Evolutionary conservation across 1,140 invertebrate species (phyloP).

Genomic region (Brachionus rotundiformis): DNA sequence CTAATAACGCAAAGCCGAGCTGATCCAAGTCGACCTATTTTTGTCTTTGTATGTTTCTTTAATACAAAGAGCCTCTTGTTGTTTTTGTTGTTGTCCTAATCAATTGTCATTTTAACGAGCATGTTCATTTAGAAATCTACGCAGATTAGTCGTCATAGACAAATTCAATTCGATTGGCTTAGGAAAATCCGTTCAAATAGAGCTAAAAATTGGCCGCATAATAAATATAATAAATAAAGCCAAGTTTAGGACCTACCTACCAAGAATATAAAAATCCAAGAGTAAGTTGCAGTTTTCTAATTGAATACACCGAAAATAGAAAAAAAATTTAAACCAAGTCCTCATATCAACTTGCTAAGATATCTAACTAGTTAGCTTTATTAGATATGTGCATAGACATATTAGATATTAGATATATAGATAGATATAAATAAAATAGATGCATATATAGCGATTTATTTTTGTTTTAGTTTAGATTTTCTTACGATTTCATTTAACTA

Average conservation of each 20-base stretch:
- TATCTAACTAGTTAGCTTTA: no score
- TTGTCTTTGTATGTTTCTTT: background rate
- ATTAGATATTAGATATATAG: background rate
- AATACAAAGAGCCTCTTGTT: background rate
- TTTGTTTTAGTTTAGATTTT: background rate
- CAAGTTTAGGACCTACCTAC: background rate
- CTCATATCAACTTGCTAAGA: no score
- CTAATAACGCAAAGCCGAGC: background rate
- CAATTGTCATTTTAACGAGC: conserved; percentile 12
- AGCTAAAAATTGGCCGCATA: background rate
- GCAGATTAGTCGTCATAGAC: conserved; percentile 3
- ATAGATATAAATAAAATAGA: background rate
- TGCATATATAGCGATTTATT: background rate
- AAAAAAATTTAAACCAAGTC: no score
- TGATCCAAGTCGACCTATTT: background rate
- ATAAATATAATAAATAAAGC: conserved; percentile 2
- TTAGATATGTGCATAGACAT: no score
- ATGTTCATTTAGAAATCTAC: background rate
- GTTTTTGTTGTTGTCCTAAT: background rate
- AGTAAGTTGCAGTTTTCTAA: background rate
- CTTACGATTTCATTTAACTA: background rate
- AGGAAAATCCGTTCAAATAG: conserved; percentile 8
- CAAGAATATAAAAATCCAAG: background rate
- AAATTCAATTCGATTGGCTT: background rate
- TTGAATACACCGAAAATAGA: background rate